Evolutionary conservation across 2,797 vertebrate genomes (phyloP), one percentile per base, ranked within the genome.

Genomic region (Typhlichthys eigenmanni): DNA sequence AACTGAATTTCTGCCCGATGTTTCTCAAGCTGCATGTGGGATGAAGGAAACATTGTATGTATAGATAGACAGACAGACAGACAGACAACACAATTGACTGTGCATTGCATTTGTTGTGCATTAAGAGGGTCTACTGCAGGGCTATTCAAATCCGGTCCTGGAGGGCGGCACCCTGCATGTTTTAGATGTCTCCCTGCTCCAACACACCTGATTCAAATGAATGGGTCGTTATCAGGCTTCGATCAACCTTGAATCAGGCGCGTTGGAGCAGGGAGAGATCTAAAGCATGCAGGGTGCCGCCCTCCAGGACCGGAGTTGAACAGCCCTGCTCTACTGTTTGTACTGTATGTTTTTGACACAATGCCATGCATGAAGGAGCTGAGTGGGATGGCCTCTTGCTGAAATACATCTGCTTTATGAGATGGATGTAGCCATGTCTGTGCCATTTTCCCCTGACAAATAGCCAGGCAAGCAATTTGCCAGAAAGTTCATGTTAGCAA

Each of bases 401-500:
- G 78, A 65, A 1, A 64, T 82, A 29, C 69, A 78, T 85, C 72
- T 78, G 74, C 55, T 68, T 74, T 78, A 87, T 84, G 63, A 86
- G 76, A 80, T 68, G 65, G 76, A 73, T 82, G 82, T 68, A 66
- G 77, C 52, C 60, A 71, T 43, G 52, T 73, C 48, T 55, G 50
- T 64, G 16, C 55, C 54, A 10, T 69, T 73, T 85, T 76, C 66
- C 68, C 57, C 69, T 82, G 78, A 81, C 80, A 75, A 87, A 83
- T 83, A 74, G 71, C 8, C 38, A 43, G 9, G 38, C 76, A 74
- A 58, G 65, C 38, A 34, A 57, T 65, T 58, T 64, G 53, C 63
- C 76, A 68, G 58, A 74, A 82, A 81, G 82, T 81, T 88, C 71
- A 74, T 80, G 75, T 78, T 70, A 79, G 83, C 56, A 71, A 64